These are phyloP conservation scores for Neopelma chrysocephalum DNA, from an alignment of 2,797 vertebrate species.

Conservation along the genomic window DNA sequence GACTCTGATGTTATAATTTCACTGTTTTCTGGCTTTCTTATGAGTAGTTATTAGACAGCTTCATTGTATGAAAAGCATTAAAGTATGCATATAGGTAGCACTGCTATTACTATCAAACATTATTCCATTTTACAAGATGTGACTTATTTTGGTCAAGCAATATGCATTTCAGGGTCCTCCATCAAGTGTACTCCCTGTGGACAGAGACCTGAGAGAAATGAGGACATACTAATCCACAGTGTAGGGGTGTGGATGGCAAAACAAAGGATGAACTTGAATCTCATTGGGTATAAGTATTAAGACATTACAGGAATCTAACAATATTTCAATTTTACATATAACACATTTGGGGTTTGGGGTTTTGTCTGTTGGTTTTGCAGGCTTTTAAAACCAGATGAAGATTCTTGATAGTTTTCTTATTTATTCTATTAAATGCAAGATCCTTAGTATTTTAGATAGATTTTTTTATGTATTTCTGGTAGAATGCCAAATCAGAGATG, in stretches of 20 bases:
- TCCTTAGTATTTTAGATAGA: background rate
- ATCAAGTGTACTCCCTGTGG: background rate
- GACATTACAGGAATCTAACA: rapidly evolving
- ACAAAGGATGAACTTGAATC: background rate
- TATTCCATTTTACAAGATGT: background rate
- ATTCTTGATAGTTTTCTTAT: background rate
- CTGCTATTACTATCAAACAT: background rate
- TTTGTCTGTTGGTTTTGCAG: background rate
- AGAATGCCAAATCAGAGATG: background rate
- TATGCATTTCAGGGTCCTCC: background rate
- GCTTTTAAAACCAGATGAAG: background rate
- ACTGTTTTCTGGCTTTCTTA: background rate
- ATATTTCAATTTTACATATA: background rate
- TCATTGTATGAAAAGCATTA: background rate
- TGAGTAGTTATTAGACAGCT: background rate
- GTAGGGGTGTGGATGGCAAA: background rate
- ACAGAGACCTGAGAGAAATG: background rate
- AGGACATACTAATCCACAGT: background rate
- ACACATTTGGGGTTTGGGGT: rapidly evolving
- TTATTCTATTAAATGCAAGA: background rate
- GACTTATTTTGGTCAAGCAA: background rate
- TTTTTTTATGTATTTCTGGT: background rate
- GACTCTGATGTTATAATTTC: background rate
- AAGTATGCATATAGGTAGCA: background rate
- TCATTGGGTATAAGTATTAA: background rate